A percentile compares a stretch with the other conserved stretches of the same genome.
Evolutionary conservation across 2,113 vertebrate species (phyloP).

Genomic region (Hemichromis elongatus): DNA sequence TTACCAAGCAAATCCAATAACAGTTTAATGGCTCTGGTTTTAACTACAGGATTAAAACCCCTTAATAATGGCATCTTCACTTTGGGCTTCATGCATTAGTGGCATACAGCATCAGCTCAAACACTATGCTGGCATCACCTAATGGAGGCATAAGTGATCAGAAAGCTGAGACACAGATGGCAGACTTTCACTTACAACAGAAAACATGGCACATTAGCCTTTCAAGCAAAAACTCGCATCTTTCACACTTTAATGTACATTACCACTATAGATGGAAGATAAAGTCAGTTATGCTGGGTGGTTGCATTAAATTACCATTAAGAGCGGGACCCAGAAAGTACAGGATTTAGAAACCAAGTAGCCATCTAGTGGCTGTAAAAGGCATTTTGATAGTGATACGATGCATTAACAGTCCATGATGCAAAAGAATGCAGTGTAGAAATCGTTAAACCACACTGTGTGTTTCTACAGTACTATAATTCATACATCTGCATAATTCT

Average conservation of each 20-base stretch:
- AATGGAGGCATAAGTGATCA: neutral
- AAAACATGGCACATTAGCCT: neutral
- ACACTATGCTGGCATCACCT: constrained; percentile 1
- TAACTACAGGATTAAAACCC: neutral
- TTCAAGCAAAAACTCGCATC: neutral
- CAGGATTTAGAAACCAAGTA: neutral
- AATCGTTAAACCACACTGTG: neutral
- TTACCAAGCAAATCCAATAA: constrained; percentile 25
- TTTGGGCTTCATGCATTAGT: constrained; percentile 45
- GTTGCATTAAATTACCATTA: neutral
- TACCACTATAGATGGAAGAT: neutral
- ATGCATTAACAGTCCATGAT: neutral
- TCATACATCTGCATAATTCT: neutral
- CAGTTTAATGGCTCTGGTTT: constrained; percentile 12
- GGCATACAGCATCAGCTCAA: constrained; percentile 26
- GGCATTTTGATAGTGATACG: neutral
- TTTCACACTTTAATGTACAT: neutral
- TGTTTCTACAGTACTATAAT: neutral
- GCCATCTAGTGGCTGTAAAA: neutral
- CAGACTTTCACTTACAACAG: neutral
- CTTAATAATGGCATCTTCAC: neutral
- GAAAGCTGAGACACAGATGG: neutral
- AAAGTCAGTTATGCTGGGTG: neutral
- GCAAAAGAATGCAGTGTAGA: neutral
- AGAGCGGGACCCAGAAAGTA: neutral